phyloP scores from a whole-genome alignment of 2,113 vertebrate species.

The Syrrhaptes paradoxus region DNA sequence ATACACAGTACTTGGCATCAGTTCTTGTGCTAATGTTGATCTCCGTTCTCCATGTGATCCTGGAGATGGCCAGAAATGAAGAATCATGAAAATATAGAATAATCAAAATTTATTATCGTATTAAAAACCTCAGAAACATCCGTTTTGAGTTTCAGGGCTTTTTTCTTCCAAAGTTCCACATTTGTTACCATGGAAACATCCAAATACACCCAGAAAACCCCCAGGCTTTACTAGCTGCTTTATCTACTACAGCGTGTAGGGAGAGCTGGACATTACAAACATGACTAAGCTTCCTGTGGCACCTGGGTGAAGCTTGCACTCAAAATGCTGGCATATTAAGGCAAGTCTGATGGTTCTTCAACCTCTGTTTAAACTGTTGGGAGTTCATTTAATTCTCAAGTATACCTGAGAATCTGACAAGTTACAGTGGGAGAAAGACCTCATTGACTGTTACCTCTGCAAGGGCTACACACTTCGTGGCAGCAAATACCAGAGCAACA shows the following conservation, averaged over 20 bases:
- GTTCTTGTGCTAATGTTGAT: background rate
- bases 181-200: conserved; percentile 10
- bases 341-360: background rate
- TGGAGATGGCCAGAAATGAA: background rate
- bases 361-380: background rate
- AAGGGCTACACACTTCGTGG: background rate
- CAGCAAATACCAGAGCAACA: background rate
- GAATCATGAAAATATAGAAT: background rate
- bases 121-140: background rate
- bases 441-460: background rate
- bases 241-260: background rate
- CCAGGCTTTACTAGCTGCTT: background rate
- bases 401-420: background rate
- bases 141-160: background rate
- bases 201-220: background rate
- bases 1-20: background rate
- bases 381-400: background rate
- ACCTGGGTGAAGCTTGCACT: background rate
- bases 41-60: accelerated
- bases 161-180: background rate
- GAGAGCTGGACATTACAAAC: background rate
- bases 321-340: background rate
- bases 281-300: conserved; percentile 14
- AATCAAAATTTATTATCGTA: background rate
- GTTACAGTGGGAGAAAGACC: background rate